These are phyloP conservation scores for Chironomus riparius DNA, from an alignment of 2,888 invertebrate species.

Conservation along the genomic window DNA sequence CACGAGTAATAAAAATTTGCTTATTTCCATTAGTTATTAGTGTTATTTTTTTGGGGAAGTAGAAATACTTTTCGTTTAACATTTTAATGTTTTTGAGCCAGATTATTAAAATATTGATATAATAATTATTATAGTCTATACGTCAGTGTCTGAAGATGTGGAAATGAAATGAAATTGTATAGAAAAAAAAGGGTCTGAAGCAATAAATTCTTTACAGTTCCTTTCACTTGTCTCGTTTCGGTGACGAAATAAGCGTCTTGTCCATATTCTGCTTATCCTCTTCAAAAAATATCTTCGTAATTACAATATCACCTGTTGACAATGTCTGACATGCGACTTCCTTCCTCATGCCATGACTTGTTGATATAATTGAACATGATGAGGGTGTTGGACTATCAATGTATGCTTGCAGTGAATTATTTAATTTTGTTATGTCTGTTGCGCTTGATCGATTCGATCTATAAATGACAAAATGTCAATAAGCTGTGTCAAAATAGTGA, in stretches of 20 bases:
- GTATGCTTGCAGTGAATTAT: slow-evolving; percentile 9
- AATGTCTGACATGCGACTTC: slow-evolving; percentile 72
- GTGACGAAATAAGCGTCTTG: slow-evolving; percentile 46
- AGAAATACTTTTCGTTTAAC: not conserved
- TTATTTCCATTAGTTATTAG: too few relatives aligned
- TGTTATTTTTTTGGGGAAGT: not conserved
- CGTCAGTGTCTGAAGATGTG: too few relatives aligned
- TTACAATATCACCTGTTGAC: slow-evolving; percentile 86
- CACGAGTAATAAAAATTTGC: too few relatives aligned
- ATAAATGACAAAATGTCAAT: not conserved
- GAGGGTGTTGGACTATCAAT: slow-evolving; percentile 6
- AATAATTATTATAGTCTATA: too few relatives aligned
- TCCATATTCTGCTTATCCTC: slow-evolving; percentile 51
- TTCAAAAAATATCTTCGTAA: slow-evolving; percentile 66
- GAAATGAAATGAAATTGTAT: too few relatives aligned
- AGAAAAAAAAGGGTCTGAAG: too few relatives aligned
- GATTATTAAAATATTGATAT: not conserved
- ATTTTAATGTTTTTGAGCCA: not conserved
- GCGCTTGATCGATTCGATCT: slow-evolving; percentile 17
- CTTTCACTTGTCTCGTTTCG: slow-evolving; percentile 30
- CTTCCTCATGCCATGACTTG: slow-evolving; percentile 28
- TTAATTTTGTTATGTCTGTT: slow-evolving; percentile 7
- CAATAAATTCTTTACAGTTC: too few relatives aligned
- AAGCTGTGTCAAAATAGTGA: not conserved
- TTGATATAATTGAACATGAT: not conserved